Base-by-base conservation (phyloP, 2,888 invertebrate genomes). In the Lasioglossum oenotherae region DNA sequence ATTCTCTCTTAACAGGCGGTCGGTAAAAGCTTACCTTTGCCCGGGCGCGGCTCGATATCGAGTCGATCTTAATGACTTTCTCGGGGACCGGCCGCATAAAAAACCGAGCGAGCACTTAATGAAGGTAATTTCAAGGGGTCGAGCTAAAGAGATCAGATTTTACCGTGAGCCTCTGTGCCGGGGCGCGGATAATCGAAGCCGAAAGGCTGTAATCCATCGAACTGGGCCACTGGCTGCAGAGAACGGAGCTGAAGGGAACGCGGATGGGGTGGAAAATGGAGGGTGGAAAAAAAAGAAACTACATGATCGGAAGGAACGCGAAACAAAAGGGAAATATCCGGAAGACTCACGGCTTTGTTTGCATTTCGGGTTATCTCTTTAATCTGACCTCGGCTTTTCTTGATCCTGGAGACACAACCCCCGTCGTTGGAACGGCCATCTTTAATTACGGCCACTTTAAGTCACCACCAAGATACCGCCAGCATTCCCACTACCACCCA, bases 381-480 rank as follows among this genome's bases (percentile, higher is more conserved):
- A 87, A 87, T 87, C 87, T 60, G 71, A 79, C 79, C 67, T 77
- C 78, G 16, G 76, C 76, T 35, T 53, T 49, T 67, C 85, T 69
- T 57, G 82, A 86, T 86, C 79, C 53, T 72, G 19, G 41, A 38
- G 12, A 27, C 74, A 53, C 80, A 41, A 2, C 69, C 74, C 23
- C n/a, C 53, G 53, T 73, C 77, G 78, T 78, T 73, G 3, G 44
- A 75, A 81, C 87, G 79, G 89, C 92, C 91, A 93, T 93, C 91
- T 92, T 93, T 92, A 93, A 94, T 93, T 93, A 92, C 91, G 89
- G 88, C 88, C 92, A 92, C 92, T 93, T 87, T 89, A 91, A 93
- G 91, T 91, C 88, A 86, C 87, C 82, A 85, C 81, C 74, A 81
- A 84, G 81, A 83, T 75, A 81, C 77, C 82, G 35, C 67, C 69